Percentiles rank a stretch among this genome's conserved stretches.
Evolutionary conservation across 2,797 vertebrate genomes (phyloP).

Genomic region (Psittacula echo): DNA sequence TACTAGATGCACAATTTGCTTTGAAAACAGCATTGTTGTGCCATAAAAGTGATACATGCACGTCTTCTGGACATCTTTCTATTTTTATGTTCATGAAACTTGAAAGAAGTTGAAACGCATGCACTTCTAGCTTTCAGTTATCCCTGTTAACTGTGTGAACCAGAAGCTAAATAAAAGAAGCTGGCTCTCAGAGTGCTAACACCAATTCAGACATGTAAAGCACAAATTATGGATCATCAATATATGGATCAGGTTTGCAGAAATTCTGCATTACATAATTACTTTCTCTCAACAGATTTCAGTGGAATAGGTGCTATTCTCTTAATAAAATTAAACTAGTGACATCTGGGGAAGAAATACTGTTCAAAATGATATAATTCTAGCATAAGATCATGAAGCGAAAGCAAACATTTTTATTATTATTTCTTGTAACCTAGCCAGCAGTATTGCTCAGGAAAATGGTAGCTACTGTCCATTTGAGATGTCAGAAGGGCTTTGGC

Average conservation of each 20-base stretch:
- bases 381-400: neutral
- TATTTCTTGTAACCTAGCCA: neutral
- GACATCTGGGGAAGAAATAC: slow-evolving; percentile 53
- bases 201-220: slow-evolving; percentile 8
- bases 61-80: slow-evolving; percentile 33
- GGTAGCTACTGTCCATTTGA: neutral
- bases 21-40: slow-evolving; percentile 7
- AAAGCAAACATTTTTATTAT: neutral
- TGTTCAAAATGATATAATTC: slow-evolving; percentile 1
- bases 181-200: slow-evolving; percentile 32
- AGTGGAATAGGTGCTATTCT: neutral
- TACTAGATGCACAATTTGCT: slow-evolving; percentile 9
- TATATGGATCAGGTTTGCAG: slow-evolving; percentile 37
- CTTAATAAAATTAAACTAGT: slow-evolving; percentile 51
- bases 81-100: slow-evolving; percentile 49
- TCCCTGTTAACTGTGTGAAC: slow-evolving; percentile 35
- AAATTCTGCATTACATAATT: slow-evolving; percentile 40
- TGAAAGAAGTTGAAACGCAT: slow-evolving; percentile 42
- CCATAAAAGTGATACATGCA: slow-evolving; percentile 48
- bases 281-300: slow-evolving; percentile 55
- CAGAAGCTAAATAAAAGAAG: slow-evolving; percentile 56
- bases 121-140: slow-evolving; percentile 37
- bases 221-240: neutral
- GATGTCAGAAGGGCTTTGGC: neutral
- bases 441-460: neutral